Evolutionary conservation across 1,140 invertebrate genomes (phyloP), one percentile per base, ranked within the genome.

Genomic region (Vanessa tameamea): DNA sequence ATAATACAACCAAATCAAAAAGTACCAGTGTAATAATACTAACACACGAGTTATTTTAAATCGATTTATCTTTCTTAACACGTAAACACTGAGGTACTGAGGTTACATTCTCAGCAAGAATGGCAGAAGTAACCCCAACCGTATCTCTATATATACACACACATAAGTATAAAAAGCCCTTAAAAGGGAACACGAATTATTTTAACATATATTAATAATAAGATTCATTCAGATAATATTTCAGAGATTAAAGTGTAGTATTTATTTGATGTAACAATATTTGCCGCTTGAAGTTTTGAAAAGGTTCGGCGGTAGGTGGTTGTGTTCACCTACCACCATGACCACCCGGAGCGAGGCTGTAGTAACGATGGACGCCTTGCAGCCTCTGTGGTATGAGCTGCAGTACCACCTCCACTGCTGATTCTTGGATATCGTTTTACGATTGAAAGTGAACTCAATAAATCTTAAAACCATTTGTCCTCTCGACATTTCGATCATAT

Each of bases 361-460:
- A 1, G 79, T 82, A 14, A 77, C 55, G 15, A 81, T 51, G 8
- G 61, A 67, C 4, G 75, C 78, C 48, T 74, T 78, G 66, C 84
- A 86, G 0, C 84, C 80, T 7, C 68, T 50, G 59, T 84, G 78
- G 20, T 80, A 78, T 8, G 69, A 68, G 14, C 78, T 63, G 47
- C 85, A 87, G 15, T 82, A 81, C 81, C 79, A 83, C 15, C 55
- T 75, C 37, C 16, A 68, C n/a, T 68, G 71, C 8, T 51, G 69
- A n/a, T 64, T 55, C 13, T 23, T 61, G n/a, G 67, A 71, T n/a
- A 55, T 20, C 50, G 31, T 69, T 23, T 70, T 61, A 37, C 73
- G 67, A 47, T 75, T 75, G 73, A 70, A 75, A 1, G 68, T 64
- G 51, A 64, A 75, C n/a, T 48, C 47, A 13, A 14, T 59, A 6